Conservation (phyloP, 1,140 invertebrate genomes). For the Meloidogyne hapla region DNA sequence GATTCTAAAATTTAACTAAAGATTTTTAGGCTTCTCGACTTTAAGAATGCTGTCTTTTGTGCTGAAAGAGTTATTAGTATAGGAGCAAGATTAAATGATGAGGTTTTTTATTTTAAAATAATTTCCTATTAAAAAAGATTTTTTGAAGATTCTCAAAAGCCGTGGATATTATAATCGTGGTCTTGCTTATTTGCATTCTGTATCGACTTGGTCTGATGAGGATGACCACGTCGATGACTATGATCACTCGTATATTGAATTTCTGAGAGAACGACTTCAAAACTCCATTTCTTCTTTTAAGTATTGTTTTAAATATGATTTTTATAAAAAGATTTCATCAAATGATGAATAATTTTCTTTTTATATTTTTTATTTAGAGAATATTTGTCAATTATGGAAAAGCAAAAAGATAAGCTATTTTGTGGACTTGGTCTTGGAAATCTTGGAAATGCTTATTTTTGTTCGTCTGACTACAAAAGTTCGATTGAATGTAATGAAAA, state of each 20-base stretch:
- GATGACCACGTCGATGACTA: neutral
- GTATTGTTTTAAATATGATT: too few relatives aligned
- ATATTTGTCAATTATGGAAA: constrained; percentile 12
- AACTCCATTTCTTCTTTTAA: constrained; percentile 11
- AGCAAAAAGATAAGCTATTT: neutral
- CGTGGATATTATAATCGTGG: constrained; percentile 17
- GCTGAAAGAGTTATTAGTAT: constrained; percentile 15
- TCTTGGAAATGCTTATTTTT: constrained; percentile 25
- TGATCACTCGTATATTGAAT: neutral
- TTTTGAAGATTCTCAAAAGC: constrained; percentile 12
- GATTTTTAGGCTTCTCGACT: constrained; percentile 6
- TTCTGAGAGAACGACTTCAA: neutral
- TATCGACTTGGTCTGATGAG: neutral
- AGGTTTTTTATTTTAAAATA: neutral
- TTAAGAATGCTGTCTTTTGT: constrained; percentile 16
- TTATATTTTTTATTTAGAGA: neutral
- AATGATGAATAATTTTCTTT: neutral
- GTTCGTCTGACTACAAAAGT: neutral
- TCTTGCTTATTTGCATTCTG: constrained; percentile 20
- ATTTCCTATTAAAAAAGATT: neutral
- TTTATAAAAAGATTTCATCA: neutral
- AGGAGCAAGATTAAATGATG: constrained; percentile 11
- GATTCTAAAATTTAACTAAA: neutral
- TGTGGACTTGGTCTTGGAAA: constrained; percentile 7
- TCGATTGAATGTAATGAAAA: constrained; percentile 23